Base-by-base conservation (phyloP, 1,140 invertebrate genomes). In the Platorchestia sp. region DNA sequence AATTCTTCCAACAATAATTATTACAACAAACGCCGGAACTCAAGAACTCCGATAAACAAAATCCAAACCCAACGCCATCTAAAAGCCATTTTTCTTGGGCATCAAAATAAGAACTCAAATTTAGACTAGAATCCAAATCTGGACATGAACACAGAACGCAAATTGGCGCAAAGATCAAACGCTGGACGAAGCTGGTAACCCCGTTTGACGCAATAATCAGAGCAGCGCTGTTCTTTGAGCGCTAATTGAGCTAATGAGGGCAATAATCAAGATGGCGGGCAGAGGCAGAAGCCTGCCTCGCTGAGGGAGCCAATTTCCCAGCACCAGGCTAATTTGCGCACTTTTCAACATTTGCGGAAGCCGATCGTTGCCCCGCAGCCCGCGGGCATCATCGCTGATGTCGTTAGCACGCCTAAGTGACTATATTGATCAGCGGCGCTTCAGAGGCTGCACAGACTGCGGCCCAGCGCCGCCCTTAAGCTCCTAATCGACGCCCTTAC, bases 181-280 rank as follows among this genome's bases (percentile, higher is more conserved):
- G 59, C 59, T 19, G 59, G 59, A 75, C 59, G 14, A 27, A 75
- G 36, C 59, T 36, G 14, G 59, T 75, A 75, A 75, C 59, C 59
- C 59, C 59, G 27, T 22, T 75, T 75, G 59, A 75, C 10, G 59
- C 59, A 75, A 75, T 75, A 75, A 75, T 75, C 59, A 75, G 59
- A 1, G 14, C 27, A 3, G 59, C 1, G 59, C 59, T 75, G 59
- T 75, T 75, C 59, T 75, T 75, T 75, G 59, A 75, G 59, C 59
- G 59, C 27, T 75, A 75, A 75, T 75, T 27, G 14, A 3, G 59
- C 59, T 75, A 10, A 75, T 75, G 14, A 75, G 10, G 59, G 59
- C 59, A 75, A 75, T 75, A 75, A 75, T 75, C 59, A 75, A 75
- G 59, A 75, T 75, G 59, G 59, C 59, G 59, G 47, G 59, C 59